These are phyloP conservation scores for Eupithecia insigniata DNA, from an alignment of 2,888 invertebrate species.

Conservation along the genomic window DNA sequence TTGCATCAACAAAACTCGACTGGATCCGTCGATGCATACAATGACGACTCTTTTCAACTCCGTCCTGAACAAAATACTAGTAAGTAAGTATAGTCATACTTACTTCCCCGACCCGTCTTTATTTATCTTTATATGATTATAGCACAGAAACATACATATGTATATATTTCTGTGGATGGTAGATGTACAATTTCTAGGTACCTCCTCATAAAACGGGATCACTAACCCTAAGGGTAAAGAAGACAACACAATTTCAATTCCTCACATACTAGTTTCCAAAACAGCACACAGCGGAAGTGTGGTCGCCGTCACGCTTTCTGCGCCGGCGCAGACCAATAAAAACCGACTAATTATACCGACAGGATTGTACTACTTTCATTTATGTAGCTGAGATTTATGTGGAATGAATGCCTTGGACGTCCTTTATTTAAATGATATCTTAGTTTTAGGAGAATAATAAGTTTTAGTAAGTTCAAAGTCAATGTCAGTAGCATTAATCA, in stretches of 20 bases:
- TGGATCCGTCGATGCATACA: no score
- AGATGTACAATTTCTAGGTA: background rate
- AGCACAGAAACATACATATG: no score
- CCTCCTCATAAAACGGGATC: background rate
- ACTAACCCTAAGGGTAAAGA: background rate
- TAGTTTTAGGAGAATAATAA: no score
- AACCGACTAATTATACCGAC: constrained; percentile 48
- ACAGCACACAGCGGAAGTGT: constrained; percentile 49
- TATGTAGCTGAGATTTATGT: constrained; percentile 36
- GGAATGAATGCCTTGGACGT: background rate
- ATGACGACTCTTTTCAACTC: no score
- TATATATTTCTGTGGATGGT: no score
- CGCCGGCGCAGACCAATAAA: constrained; percentile 49
- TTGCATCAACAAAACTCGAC: no score
- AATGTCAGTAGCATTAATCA: background rate
- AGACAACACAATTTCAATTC: constrained; percentile 8
- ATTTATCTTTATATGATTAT: no score
- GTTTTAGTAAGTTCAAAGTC: background rate
- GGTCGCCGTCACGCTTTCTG: constrained; percentile 57
- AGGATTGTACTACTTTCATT: constrained; percentile 54
- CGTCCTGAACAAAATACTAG: no score
- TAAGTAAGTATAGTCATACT: no score
- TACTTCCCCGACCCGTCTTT: no score
- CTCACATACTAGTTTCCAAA: constrained; percentile 31
- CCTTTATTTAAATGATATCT: background rate